phyloP scores from a whole-genome alignment of 2,113 vertebrate genomes.

The Sterrhoptilus dennistouni region DNA sequence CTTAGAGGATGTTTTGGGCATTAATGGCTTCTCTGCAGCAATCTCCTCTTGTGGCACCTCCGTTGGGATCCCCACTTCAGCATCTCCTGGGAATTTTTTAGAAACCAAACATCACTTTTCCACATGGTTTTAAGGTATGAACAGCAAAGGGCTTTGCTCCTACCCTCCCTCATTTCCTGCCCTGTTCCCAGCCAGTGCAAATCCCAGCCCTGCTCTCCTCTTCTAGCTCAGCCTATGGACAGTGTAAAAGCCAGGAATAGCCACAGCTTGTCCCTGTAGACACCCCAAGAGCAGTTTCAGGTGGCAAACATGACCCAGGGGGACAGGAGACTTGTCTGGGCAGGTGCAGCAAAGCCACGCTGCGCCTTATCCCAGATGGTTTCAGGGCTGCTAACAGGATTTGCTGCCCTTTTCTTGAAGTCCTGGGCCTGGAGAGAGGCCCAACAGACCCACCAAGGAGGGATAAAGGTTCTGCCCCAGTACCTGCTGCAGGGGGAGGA shows the following conservation, averaged over 20 bases:
- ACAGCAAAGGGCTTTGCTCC: not conserved
- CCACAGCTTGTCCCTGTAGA: not conserved
- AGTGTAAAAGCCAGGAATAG: not conserved
- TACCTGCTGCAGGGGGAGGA: not conserved
- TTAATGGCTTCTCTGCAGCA: rapidly evolving
- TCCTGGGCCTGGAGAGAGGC: no score
- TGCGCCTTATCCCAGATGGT: no score
- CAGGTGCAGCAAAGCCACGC: no score
- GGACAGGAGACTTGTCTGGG: no score
- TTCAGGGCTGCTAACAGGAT: no score
- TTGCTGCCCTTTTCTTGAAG: no score
- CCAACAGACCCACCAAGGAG: not conserved
- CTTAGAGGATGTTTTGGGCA: not conserved
- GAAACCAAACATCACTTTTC: not conserved
- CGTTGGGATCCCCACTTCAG: not conserved
- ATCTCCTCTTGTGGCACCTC: not conserved
- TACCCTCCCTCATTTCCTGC: not conserved
- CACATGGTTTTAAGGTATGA: rapidly evolving
- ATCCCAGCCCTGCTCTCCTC: not conserved
- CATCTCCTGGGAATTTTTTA: not conserved
- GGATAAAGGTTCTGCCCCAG: not conserved
- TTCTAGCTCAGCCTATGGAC: not conserved
- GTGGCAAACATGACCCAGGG: no score
- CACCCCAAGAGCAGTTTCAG: not conserved
- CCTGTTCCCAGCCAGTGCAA: not conserved